A percentile compares a stretch with the other conserved stretches of the same genome.
Evolutionary conservation across 2,888 invertebrate genomes (phyloP).

Genomic region (Pammene fasciana): DNA sequence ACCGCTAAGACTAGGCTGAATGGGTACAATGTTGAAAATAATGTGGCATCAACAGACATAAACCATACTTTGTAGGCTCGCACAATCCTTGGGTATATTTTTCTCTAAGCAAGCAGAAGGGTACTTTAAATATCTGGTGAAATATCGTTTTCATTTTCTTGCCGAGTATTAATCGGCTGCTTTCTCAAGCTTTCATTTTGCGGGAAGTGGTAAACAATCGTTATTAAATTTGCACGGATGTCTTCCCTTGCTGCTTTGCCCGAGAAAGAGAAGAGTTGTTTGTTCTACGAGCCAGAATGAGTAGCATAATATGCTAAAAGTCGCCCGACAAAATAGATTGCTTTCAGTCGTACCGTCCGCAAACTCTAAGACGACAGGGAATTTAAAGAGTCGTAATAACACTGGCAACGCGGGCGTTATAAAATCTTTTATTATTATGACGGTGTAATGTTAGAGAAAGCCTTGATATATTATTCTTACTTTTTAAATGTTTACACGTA

Average conservation of each 20-base stretch:
- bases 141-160: conserved; percentile 48
- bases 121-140: conserved; percentile 25
- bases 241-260: conserved; percentile 66
- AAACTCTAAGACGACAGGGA: conserved; percentile 58
- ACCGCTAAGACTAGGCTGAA: neutral
- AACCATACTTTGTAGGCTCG: neutral
- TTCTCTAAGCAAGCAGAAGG: conserved; percentile 17
- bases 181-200: conserved; percentile 72
- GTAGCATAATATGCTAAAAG: conserved; percentile 51
- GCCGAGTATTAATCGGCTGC: conserved; percentile 64
- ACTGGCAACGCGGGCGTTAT: conserved; percentile 58
- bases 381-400: conserved; percentile 61
- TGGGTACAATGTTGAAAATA: neutral
- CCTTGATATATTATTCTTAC: conserved; percentile 11
- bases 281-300: conserved; percentile 59
- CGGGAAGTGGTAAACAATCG: conserved; percentile 78
- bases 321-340: conserved; percentile 11
- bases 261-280: conserved; percentile 64
- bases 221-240: conserved; percentile 81
- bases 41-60: neutral
- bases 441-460: conserved; percentile 17
- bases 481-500: neutral
- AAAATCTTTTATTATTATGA: conserved; percentile 57
- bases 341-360: conserved; percentile 57
- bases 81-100: conserved; percentile 1